phyloP scores from a whole-genome alignment of 2,888 invertebrate genomes.

The Axea sp. region DNA sequence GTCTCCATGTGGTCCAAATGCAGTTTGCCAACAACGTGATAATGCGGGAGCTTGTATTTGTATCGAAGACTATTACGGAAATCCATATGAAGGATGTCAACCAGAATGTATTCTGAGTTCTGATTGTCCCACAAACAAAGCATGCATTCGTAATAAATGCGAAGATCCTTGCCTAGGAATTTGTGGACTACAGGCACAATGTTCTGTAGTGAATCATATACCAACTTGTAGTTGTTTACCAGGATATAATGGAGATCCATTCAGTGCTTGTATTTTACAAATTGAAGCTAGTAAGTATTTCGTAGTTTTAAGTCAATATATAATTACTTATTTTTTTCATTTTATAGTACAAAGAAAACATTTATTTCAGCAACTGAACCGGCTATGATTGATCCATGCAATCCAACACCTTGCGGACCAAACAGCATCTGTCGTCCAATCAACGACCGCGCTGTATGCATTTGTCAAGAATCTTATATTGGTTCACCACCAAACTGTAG shows the following conservation, averaged over 20 bases:
- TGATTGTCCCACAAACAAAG: constrained; percentile 81
- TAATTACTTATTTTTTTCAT: too few relatives aligned
- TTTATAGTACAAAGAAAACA: too few relatives aligned
- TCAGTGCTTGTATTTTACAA: constrained; percentile 76
- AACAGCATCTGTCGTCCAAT: constrained; percentile 63
- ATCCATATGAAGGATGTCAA: constrained; percentile 82
- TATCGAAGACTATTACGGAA: constrained; percentile 80
- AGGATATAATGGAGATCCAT: constrained; percentile 80
- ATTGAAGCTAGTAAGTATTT: constrained; percentile 62
- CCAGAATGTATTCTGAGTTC: constrained; percentile 82
- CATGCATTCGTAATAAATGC: constrained; percentile 82
- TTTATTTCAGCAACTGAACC: constrained; percentile 22
- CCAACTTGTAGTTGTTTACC: constrained; percentile 79
- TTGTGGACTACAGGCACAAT: constrained; percentile 80
- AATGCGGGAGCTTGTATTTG: constrained; percentile 85
- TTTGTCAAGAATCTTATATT: constrained; percentile 83
- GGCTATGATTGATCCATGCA: constrained; percentile 76
- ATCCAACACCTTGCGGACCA: constrained; percentile 86
- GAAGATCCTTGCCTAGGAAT: constrained; percentile 82
- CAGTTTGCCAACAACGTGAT: constrained; percentile 83
- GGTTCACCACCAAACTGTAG: constrained; percentile 79
- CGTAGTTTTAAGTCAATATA: too few relatives aligned
- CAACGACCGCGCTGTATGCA: constrained; percentile 76
- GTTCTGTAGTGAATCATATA: constrained; percentile 70
- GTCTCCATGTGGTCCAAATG: constrained; percentile 87